phyloP scores from a whole-genome alignment of 1,140 invertebrate genomes.

The Armadillidium nasatum region DNA sequence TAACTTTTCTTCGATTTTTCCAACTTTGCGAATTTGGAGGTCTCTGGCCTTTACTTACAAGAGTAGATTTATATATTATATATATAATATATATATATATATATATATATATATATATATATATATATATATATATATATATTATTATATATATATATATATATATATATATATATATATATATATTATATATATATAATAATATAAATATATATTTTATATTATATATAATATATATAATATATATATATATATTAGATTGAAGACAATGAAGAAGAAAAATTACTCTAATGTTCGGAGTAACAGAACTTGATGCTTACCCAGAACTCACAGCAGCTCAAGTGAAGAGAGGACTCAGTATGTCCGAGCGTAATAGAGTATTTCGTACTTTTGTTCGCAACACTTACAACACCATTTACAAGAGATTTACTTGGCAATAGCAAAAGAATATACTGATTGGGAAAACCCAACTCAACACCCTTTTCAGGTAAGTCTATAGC shows the following conservation, averaged over 20 bases:
- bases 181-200: too few species aligned
- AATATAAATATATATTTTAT: too few species aligned
- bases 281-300: constrained; percentile 34
- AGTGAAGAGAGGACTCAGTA: constrained; percentile 63
- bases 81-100: too few species aligned
- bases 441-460: constrained; percentile 98
- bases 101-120: too few species aligned
- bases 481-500: constrained; percentile 54
- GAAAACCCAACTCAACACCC: constrained; percentile 87
- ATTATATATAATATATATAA: not conserved
- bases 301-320: constrained; percentile 52
- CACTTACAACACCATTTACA: constrained; percentile 67
- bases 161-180: not conserved
- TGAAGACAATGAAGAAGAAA: not conserved
- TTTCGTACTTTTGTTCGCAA: constrained; percentile 81
- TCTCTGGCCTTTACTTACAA: too few species aligned
- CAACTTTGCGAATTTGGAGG: too few species aligned
- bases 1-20: too few species aligned
- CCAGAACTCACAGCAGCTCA: constrained; percentile 59
- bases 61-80: too few species aligned
- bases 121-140: too few species aligned
- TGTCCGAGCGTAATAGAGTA: constrained; percentile 73
- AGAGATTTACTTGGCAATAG: constrained; percentile 59
- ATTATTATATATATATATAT: not conserved
- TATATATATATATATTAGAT: constrained; percentile 6